These are phyloP conservation scores for Tetropium fuscum DNA, from an alignment of 2,888 invertebrate species.

Conservation along the genomic window DNA sequence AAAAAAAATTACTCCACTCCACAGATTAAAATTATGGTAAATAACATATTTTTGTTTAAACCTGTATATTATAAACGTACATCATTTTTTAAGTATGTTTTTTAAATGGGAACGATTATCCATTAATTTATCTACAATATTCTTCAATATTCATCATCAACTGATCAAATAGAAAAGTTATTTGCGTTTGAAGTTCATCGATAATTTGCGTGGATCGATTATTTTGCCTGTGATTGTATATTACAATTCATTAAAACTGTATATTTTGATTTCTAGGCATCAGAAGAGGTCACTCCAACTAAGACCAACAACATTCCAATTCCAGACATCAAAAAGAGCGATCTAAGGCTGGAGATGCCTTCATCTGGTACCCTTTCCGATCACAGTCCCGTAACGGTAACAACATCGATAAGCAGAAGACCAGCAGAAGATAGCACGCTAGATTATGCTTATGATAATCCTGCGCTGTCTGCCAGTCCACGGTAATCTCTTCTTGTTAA, in stretches of 20 bases:
- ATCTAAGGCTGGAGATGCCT: slow-evolving; percentile 53
- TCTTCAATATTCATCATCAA: no score
- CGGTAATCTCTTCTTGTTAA: no score
- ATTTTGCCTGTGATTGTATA: neutral
- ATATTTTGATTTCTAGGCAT: slow-evolving; percentile 1
- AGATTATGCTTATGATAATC: slow-evolving; percentile 85
- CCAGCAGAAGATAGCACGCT: slow-evolving; percentile 81
- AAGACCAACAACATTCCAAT: slow-evolving; percentile 20
- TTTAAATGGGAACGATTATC: no score
- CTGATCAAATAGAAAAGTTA: no score
- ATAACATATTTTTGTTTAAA: no score
- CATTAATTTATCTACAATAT: no score
- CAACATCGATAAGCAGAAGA: slow-evolving; percentile 78
- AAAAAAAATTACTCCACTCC: no score
- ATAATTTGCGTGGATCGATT: no score
- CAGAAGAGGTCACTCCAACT: slow-evolving; percentile 11
- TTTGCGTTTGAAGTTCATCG: no score
- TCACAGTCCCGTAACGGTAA: slow-evolving; percentile 70
- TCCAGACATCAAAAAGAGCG: slow-evolving; percentile 41
- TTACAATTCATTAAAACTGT: neutral
- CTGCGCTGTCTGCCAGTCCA: slow-evolving; percentile 68
- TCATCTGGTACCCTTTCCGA: slow-evolving; percentile 53
- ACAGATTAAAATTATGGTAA: no score
- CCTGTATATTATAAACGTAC: no score
- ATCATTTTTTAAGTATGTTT: no score